Base-by-base conservation (phyloP, 1,140 invertebrate species). In the Antheraea mylitta region DNA sequence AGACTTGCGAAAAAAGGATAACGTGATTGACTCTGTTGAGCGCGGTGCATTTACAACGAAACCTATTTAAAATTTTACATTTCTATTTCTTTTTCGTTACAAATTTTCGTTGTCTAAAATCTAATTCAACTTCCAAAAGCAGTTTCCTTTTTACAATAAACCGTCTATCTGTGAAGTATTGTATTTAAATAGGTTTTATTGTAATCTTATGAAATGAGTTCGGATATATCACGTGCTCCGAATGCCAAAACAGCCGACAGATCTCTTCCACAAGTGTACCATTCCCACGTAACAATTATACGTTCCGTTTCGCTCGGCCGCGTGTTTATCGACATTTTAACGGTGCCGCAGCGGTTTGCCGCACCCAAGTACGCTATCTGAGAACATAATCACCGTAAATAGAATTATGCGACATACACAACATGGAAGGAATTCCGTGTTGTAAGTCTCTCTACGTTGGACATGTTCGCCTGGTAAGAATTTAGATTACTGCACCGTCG, bases 211-310 rank as follows among this genome's bases (percentile, higher is more conserved):
- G 38, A 42, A 42, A 8, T 9, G 38, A 11, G 7, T 42, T 42
- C 11, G 8, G 7, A 8, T 42, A 11, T 53, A 6, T 53, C 45
- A 53, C 45, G 16, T 16, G 45, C 5, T 53, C 11, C 45, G 45
- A 53, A 53, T 53, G 16, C 45, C 0, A 53, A 53, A 11, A 53
- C 38, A 42, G 8, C 38, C 0, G 11, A 11, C 38, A 42, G 10
- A 53, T n/a, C 45, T 53, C 1, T 53, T 16, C 45, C 45, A 53
- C 5, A n/a, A 53, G 11, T 53, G 36, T 53, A 72, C 66, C 70
- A 45, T 42, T 80, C 78, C 77, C 75, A 80, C 78, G 78, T 76
- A 68, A 71, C 74, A 60, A 73, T 78, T 80, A 16, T 53, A 64
- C 70, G 78, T 72, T 76, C 77, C 73, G 80, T 76, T 74, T 79